phyloP scores from a whole-genome alignment of 2,888 invertebrate genomes.

The Lacanobia wlatinum region DNA sequence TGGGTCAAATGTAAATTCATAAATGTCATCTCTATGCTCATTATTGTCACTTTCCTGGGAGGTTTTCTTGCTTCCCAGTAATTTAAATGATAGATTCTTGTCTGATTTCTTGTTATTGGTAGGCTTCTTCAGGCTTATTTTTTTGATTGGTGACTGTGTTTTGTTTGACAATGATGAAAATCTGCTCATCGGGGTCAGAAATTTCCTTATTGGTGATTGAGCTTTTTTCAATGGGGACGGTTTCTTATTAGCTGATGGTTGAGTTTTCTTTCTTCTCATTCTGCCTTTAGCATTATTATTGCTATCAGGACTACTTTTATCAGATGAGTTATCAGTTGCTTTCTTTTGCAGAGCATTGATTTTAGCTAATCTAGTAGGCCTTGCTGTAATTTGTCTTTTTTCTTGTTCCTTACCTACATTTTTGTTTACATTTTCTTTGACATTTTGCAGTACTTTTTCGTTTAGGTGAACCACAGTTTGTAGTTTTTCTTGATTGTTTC shows the following conservation, averaged over 20 bases:
- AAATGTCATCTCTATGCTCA: conserved; percentile 77
- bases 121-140: conserved; percentile 46
- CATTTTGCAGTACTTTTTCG: neutral
- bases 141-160: conserved; percentile 42
- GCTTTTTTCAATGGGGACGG: conserved; percentile 30
- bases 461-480: neutral
- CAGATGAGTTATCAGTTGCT: conserved; percentile 44
- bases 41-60: conserved; percentile 68
- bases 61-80: conserved; percentile 76
- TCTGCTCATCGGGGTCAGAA: conserved; percentile 28
- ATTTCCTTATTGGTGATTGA: conserved; percentile 33
- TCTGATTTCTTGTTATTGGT: conserved; percentile 50
- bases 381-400: conserved; percentile 37
- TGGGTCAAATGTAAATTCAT: conserved; percentile 88
- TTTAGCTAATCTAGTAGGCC: conserved; percentile 36
- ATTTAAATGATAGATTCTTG: conserved; percentile 74
- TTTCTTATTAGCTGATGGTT: conserved; percentile 27
- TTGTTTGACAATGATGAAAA: conserved; percentile 32
- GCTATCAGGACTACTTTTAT: conserved; percentile 72
- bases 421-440: conserved; percentile 4
- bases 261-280: conserved; percentile 33
- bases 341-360: conserved; percentile 47
- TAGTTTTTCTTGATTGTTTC: conserved; percentile 43
- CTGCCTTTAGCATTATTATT: conserved; percentile 76
- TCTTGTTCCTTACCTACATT: conserved; percentile 26